Conservation (phyloP, 1,140 invertebrate genomes). For the Hyposmocoma kahamanoa region DNA sequence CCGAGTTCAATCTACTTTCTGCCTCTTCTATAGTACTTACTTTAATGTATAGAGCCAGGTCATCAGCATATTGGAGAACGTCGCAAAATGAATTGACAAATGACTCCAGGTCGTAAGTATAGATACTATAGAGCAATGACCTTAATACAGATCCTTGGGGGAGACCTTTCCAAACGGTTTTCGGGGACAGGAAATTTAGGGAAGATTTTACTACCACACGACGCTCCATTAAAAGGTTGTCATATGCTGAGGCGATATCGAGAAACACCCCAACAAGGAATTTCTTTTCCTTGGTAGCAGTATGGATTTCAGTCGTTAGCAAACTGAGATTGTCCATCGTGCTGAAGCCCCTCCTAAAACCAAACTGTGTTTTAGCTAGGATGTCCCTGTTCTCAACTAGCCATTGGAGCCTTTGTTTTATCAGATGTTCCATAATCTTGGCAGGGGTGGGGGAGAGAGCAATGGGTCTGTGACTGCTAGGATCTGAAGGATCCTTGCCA, state of each 20-base stretch:
- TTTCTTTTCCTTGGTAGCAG: conserved; percentile 2
- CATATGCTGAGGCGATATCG: conserved; percentile 9
- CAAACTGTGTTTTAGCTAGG: conserved; percentile 3
- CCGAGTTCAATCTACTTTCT: too few relatives aligned
- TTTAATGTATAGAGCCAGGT: neutral
- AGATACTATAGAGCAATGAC: conserved; percentile 8
- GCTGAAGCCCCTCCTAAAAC: neutral
- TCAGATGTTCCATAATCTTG: conserved; percentile 4
- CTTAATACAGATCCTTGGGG: conserved; percentile 11
- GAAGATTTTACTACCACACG: neutral
- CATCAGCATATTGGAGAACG: conserved; percentile 8
- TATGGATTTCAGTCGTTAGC: conserved; percentile 5
- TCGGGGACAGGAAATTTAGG: neutral
- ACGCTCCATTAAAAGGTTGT: conserved; percentile 8
- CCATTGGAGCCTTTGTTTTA: conserved; percentile 7
- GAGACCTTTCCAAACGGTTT: conserved; percentile 3
- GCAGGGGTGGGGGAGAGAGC: neutral
- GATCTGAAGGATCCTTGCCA: neutral
- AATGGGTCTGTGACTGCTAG: neutral
- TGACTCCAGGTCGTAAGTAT: conserved; percentile 1
- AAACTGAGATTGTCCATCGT: conserved; percentile 6
- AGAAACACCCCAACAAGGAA: conserved; percentile 3
- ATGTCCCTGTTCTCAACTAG: neutral
- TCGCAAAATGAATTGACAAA: neutral
- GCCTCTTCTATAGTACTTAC: too few relatives aligned